Evolutionary conservation across 2,113 vertebrate species (phyloP).

Genomic region (Plectropomus leopardus): DNA sequence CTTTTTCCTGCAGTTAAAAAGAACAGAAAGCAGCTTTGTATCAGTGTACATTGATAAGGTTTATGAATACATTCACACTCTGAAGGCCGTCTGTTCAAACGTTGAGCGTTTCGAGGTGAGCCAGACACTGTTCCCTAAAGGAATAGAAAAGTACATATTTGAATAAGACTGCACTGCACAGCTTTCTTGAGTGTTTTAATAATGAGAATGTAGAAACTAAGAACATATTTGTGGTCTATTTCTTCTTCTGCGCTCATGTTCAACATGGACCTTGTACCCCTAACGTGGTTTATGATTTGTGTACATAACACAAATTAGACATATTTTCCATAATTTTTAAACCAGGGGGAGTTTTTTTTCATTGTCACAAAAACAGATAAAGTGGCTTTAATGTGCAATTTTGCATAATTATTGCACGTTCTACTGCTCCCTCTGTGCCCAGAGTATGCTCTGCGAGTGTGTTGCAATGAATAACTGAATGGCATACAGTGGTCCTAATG

Average conservation of each 20-base stretch:
- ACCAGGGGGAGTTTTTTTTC: too few species aligned
- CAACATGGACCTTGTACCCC: neutral
- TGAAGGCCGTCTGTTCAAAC: neutral
- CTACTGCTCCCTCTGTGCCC: too few species aligned
- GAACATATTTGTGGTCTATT: neutral
- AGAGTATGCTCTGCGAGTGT: too few species aligned
- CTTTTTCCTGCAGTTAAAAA: constrained; percentile 88
- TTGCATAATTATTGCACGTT: too few species aligned
- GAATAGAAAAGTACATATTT: too few species aligned
- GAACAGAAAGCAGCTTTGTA: neutral
- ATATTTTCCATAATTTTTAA: neutral
- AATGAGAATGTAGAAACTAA: neutral
- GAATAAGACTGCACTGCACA: neutral
- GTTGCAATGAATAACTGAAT: too few species aligned
- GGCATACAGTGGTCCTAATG: too few species aligned
- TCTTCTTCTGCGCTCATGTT: neutral
- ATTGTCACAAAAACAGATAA: too few species aligned
- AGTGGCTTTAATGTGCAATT: too few species aligned
- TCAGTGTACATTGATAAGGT: neutral
- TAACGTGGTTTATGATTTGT: neutral
- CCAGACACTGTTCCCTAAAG: neutral
- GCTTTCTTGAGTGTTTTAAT: neutral
- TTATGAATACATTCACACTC: neutral
- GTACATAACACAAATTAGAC: neutral
- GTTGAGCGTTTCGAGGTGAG: neutral